These are phyloP conservation scores for Bombus haemorrhoidalis DNA, from an alignment of 1,140 invertebrate species.

Conservation along the genomic window DNA sequence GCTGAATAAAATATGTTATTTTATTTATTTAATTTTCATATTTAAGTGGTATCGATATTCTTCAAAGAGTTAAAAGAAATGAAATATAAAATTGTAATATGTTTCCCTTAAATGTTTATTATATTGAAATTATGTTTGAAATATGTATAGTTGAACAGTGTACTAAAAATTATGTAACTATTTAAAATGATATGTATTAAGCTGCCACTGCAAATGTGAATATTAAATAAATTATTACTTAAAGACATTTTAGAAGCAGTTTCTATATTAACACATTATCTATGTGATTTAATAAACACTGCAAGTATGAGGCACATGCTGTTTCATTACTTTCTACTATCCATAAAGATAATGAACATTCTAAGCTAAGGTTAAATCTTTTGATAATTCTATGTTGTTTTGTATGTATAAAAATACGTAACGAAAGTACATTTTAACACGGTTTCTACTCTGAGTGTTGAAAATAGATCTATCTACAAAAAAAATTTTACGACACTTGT, in stretches of 20 bases:
- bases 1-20: background rate
- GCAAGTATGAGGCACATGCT: constrained; percentile 70
- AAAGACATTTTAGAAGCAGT: constrained; percentile 40
- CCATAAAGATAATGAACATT: constrained; percentile 60
- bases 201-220: constrained; percentile 70
- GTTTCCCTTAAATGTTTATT: constrained; percentile 61
- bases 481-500: constrained; percentile 44
- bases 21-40: background rate
- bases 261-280: constrained; percentile 53
- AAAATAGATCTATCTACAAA: constrained; percentile 70
- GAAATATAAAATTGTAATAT: background rate
- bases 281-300: constrained; percentile 58
- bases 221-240: constrained; percentile 74
- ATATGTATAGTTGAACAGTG: constrained; percentile 56
- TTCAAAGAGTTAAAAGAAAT: background rate
- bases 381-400: constrained; percentile 40
- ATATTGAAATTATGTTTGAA: constrained; percentile 45
- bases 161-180: constrained; percentile 62
- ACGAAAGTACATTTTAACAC: constrained; percentile 56
- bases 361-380: constrained; percentile 51
- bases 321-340: constrained; percentile 61
- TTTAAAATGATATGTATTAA: constrained; percentile 68
- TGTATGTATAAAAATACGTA: constrained; percentile 65
- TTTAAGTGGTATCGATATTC: background rate
- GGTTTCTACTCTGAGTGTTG: constrained; percentile 54